Base-by-base conservation (phyloP, 2,888 invertebrate species). In the Mamestra brassicae region DNA sequence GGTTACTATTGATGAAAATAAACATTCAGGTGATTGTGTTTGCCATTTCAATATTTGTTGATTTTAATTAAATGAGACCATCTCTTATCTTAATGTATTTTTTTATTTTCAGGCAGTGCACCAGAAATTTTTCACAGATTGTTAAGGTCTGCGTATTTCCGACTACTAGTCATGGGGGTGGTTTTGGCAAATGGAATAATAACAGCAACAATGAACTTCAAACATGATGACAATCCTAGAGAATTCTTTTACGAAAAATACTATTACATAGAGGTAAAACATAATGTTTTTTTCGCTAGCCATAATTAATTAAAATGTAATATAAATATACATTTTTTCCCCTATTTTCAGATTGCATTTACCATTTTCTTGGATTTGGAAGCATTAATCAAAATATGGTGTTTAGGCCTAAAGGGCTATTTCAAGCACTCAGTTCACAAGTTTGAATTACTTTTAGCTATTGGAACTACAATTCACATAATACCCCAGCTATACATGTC, bases 351-450 rank as follows among this genome's bases (percentile, higher is more conserved):
- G 97, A 98, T 99, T 83, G 98, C 98, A 2, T 99, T 99, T 92
- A 99, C 99, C 0, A 97, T 99, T 77, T 97, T 99, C 85, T 97
- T 99, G 91, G 98, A 99, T 92, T 95, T 99, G 81, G 99, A 99
- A 95, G 99, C 99, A 0, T 92, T 99, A 54, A 99, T 99, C 91
- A 99, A 99, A 96, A 98, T 99, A 86, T 99, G 99, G 98, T 99
- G 99, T 91, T 97, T 99, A 67, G 99, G 99, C 4, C 98, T 99
- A 97, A 97, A 98, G 74, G 99, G 99, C 15, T 99, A 99, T 92
- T 98, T 98, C 95, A 98, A 98, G 90, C 98, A 99, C 92, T 99
- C 99, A 0, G 98, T 99, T 84, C 99, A 99, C 94, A 99, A 99
- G 94, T 99, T 99, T 95, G 99, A 99, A 94, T 94, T 99, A 55